These are phyloP conservation scores for Apistogramma diplotaenia DNA, from an alignment of 2,113 vertebrate genomes.

Conservation along the genomic window DNA sequence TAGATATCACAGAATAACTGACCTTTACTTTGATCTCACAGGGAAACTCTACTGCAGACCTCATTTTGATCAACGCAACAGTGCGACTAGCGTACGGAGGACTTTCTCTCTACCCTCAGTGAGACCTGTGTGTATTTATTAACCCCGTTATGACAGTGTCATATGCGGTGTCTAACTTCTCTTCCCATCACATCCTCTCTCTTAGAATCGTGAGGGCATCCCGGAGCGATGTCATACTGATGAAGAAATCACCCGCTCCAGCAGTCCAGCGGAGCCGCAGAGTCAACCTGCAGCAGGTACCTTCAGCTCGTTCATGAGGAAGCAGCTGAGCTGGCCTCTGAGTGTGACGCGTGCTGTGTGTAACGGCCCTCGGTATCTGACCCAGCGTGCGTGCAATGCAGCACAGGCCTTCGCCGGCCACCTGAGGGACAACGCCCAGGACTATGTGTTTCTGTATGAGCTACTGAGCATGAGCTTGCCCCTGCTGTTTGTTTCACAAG, in stretches of 20 bases:
- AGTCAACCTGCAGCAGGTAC: constrained; percentile 87
- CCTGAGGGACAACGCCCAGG: constrained; percentile 87
- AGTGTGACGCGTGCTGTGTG: constrained; percentile 83
- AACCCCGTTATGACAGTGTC: neutral
- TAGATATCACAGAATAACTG: neutral
- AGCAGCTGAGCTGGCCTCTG: constrained; percentile 84
- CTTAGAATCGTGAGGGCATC: constrained; percentile 17
- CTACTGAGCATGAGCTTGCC: constrained; percentile 91
- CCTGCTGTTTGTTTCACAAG: constrained; percentile 84
- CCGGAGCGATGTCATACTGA: constrained; percentile 35
- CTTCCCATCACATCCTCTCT: neutral
- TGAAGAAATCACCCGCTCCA: constrained; percentile 54
- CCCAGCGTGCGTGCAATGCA: constrained; percentile 78
- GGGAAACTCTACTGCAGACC: constrained; percentile 95
- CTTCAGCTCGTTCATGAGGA: constrained; percentile 85
- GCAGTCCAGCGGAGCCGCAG: constrained; percentile 65
- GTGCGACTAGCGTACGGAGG: constrained; percentile 79
- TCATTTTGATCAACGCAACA: constrained; percentile 89
- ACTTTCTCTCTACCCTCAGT: constrained; percentile 73
- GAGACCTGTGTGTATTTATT: constrained; percentile 19
- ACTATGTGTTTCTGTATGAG: constrained; percentile 89
- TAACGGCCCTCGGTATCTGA: constrained; percentile 80
- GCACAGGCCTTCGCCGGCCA: constrained; percentile 78
- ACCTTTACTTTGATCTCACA: constrained; percentile 53
- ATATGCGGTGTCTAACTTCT: neutral